Percentiles rank a stretch among this genome's conserved stretches.
phyloP scores from a whole-genome alignment of 1,140 invertebrate genomes.

The Drosophila truncata region DNA sequence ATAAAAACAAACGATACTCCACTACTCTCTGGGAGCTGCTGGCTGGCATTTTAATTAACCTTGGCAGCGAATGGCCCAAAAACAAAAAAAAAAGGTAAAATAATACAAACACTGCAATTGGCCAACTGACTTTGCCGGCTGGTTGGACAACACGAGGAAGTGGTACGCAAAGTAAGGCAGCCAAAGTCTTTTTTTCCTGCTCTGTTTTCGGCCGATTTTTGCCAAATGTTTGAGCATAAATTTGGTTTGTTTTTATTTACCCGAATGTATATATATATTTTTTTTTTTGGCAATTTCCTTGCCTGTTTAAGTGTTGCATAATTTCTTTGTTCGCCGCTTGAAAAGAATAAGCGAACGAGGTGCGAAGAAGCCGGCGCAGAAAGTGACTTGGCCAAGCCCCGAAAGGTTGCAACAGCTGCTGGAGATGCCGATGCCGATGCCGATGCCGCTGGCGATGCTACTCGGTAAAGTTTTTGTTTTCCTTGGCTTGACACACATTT shows the following conservation, averaged over 20 bases:
- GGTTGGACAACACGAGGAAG: slow-evolving; percentile 77
- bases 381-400: slow-evolving; percentile 28
- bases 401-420: slow-evolving; percentile 60
- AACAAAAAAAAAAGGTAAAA: slow-evolving; percentile 61
- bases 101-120: slow-evolving; percentile 74
- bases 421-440: slow-evolving; percentile 10
- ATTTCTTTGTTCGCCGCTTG: slow-evolving; percentile 28
- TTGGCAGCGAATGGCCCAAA: slow-evolving; percentile 75
- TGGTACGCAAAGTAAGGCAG: slow-evolving; percentile 74
- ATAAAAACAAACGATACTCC: slow-evolving; percentile 18
- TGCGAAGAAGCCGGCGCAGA: slow-evolving; percentile 40
- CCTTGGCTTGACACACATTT: slow-evolving; percentile 70
- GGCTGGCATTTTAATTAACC: slow-evolving; percentile 82
- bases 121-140: slow-evolving; percentile 80
- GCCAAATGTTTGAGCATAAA: slow-evolving; percentile 61
- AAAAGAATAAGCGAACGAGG: slow-evolving; percentile 62
- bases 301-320: slow-evolving; percentile 35
- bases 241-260: slow-evolving; percentile 43
- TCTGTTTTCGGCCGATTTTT: slow-evolving; percentile 39
- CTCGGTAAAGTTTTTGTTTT: slow-evolving; percentile 59
- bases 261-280: neutral
- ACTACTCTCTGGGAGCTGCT: slow-evolving; percentile 46
- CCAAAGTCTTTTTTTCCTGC: slow-evolving; percentile 73
- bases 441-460: slow-evolving; percentile 27
- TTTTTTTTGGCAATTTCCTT: slow-evolving; percentile 65